Percentiles rank a stretch among this genome's conserved stretches.
These are phyloP conservation scores for Erpetoichthys calabaricus DNA, from an alignment of 2,797 vertebrate genomes.

Conservation along the genomic window DNA sequence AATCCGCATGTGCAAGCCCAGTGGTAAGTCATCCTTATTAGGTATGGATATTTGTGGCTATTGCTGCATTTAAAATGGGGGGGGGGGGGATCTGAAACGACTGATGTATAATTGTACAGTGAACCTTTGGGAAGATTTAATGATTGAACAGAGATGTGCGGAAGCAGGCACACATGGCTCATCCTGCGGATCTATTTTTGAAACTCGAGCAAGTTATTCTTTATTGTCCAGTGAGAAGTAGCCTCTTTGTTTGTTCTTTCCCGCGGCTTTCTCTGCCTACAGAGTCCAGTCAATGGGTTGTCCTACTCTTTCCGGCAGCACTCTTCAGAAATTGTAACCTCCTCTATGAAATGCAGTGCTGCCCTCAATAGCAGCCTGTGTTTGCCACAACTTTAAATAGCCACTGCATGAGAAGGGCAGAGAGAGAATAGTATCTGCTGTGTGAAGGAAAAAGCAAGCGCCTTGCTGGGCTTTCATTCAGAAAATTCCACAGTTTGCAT, in stretches of 20 bases:
- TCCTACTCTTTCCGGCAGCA: conserved; percentile 27
- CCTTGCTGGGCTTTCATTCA: conserved; percentile 45
- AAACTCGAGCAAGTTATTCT: too few relatives aligned
- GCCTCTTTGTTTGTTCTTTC: conserved; percentile 8
- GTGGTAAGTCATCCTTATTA: conserved; percentile 51
- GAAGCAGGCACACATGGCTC: too few relatives aligned
- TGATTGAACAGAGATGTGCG: too few relatives aligned
- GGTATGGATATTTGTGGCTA: too few relatives aligned
- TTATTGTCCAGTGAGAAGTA: too few relatives aligned
- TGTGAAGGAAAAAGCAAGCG: conserved; percentile 24
- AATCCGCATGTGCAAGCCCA: conserved; percentile 80
- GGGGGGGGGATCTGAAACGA: too few relatives aligned
- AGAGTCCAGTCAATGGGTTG: conserved; percentile 32
- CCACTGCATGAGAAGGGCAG: conserved; percentile 4
- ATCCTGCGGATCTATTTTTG: too few relatives aligned
- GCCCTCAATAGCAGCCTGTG: conserved; percentile 50
- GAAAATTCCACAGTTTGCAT: conserved; percentile 41
- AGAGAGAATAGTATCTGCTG: neutral
- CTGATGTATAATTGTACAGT: too few relatives aligned
- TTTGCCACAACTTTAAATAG: conserved; percentile 53
- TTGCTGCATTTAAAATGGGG: too few relatives aligned
- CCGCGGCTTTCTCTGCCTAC: conserved; percentile 20
- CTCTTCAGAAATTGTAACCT: conserved; percentile 38
- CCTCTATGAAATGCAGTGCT: conserved; percentile 46
- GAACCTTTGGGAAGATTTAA: too few relatives aligned